Evolutionary conservation across 1,140 invertebrate genomes (phyloP), one percentile per base, ranked within the genome.

Genomic region (Zophobas morio): DNA sequence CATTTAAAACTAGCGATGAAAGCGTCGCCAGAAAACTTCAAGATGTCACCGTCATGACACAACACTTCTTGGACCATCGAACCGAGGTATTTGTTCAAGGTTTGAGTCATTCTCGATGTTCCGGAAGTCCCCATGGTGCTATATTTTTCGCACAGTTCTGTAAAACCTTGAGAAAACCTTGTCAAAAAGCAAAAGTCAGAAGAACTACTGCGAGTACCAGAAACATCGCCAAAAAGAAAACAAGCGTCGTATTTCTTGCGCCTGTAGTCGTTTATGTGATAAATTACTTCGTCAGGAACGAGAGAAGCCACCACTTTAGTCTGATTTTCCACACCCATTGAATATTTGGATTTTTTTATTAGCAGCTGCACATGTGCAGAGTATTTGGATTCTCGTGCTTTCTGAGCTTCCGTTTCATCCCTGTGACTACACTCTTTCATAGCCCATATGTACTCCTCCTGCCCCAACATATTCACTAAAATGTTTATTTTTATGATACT

Each of bases 1-100:
- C 42, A 71, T 56, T 80, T 80, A 53, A 71, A 81, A 56, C 80
- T 74, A 1, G 77, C 76, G 33, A 81, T 42, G 80, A 93, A 92
- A 33, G 91, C 91, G 81, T 92, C 91, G 0, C 90, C 90, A 1
- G 91, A 90, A 82, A 91, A 92, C 84, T 91, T 92, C 0, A 92
- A 80, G 8, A 92, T 86, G 78, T 92, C 91, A 0, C 91, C 91
- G n/a, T 89, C 86, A 63, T 90, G 89, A 0, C 87, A 88, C 47
- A 80, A 54, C 34, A n/a, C 91, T 82, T 91, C 90, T 79, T 91
- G 90, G 0, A 92, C 89, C 89, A 93, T 92, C 0, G 89, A 87
- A 0, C 91, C 91, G 74, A 92, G 91, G 77, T 92, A 93, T 6
- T 87, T 88, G 82, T 92, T 92, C 1, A 92, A 82, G 0, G 89